phyloP scores from a whole-genome alignment of 2,888 invertebrate species.

The Hartigia nigra region DNA sequence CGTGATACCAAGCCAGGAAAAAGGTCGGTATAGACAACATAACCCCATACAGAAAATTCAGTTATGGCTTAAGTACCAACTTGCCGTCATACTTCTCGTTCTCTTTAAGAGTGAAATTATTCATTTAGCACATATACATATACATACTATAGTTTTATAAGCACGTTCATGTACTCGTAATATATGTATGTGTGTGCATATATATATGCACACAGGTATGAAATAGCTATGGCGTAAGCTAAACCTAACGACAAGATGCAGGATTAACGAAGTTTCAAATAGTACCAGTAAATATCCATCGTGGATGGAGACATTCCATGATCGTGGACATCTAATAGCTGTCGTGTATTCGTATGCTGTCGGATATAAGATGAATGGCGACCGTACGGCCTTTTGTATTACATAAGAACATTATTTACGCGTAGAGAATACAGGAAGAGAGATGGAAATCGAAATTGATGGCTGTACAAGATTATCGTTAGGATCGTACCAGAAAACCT shows the following conservation, averaged over 20 bases:
- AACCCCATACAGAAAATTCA: not conserved
- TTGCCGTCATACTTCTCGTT: not conserved
- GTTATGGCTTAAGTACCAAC: not conserved
- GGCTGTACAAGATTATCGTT: not conserved
- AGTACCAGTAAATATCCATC: not conserved
- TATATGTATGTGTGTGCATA: too few species aligned
- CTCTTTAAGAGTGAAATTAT: not conserved
- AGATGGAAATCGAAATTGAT: not conserved
- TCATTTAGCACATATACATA: not conserved
- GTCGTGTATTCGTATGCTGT: not conserved
- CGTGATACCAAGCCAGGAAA: not conserved
- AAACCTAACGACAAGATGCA: not conserved
- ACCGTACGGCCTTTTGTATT: not conserved
- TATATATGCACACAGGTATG: not conserved
- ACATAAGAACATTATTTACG: slow-evolving; percentile 4
- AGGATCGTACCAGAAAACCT: not conserved
- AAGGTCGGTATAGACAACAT: not conserved
- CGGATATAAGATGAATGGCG: slow-evolving; percentile 5
- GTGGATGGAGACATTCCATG: not conserved
- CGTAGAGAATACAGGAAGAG: not conserved
- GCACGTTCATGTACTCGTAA: not conserved
- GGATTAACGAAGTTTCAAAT: not conserved
- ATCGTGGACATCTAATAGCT: not conserved
- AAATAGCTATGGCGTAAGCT: not conserved
- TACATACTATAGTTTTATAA: not conserved